phyloP scores from a whole-genome alignment of 2,797 vertebrate species.

The Pipistrellus pipistrellus region DNA sequence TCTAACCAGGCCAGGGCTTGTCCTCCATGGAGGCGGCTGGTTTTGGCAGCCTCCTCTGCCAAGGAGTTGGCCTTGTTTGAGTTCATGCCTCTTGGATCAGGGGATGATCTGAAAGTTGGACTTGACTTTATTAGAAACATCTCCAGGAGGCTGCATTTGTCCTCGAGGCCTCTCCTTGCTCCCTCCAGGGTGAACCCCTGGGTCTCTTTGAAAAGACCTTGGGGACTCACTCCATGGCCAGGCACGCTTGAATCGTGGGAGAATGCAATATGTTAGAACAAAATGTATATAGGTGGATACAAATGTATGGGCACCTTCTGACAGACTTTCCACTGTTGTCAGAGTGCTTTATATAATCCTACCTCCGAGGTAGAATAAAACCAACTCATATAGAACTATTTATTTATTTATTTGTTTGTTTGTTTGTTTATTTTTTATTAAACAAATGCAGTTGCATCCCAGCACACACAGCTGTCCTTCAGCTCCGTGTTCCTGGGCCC shows the following conservation, averaged over 20 bases:
- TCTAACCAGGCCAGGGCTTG: neutral
- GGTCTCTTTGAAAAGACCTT: neutral
- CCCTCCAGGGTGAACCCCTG: neutral
- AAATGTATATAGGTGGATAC: neutral
- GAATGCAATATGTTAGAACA: slow-evolving; percentile 22
- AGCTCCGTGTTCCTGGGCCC: neutral
- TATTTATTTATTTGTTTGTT: too few relatives aligned
- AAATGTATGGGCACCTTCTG: neutral
- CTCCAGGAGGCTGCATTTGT: neutral
- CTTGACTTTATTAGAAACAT: neutral
- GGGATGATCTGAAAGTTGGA: neutral
- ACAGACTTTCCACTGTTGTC: neutral
- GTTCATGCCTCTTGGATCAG: neutral
- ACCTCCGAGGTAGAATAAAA: neutral
- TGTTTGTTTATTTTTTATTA: too few relatives aligned
- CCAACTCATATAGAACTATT: neutral
- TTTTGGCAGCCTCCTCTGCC: neutral
- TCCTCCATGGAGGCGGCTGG: neutral
- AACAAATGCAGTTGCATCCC: neutral
- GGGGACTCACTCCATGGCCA: neutral
- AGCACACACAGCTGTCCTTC: neutral
- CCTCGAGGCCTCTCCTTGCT: neutral
- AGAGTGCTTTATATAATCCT: neutral
- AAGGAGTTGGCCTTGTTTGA: neutral
- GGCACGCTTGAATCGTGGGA: neutral